These are phyloP conservation scores for Morpho achilles DNA, from an alignment of 2,888 invertebrate genomes.

Conservation along the genomic window DNA sequence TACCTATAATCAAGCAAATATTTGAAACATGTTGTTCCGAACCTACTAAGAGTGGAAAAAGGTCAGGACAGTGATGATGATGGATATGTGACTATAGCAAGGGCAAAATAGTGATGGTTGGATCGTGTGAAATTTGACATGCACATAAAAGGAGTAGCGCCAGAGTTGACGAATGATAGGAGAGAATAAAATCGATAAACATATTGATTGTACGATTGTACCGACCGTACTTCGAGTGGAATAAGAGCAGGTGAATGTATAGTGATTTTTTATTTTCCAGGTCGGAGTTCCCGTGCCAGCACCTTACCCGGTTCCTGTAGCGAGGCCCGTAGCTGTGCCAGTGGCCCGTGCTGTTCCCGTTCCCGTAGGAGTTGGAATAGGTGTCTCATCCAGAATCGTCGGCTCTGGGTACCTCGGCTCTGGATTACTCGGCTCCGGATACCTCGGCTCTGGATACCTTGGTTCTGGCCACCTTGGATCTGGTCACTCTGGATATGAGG, in stretches of 20 bases:
- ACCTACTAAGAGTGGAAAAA: too few species aligned
- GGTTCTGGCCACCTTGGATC: constrained; percentile 26
- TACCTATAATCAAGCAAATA: too few species aligned
- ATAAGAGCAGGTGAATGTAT: too few species aligned
- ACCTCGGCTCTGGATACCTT: constrained; percentile 26
- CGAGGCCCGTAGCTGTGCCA: constrained; percentile 64
- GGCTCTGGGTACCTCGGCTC: constrained; percentile 26
- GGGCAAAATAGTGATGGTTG: too few species aligned
- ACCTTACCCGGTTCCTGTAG: constrained; percentile 68
- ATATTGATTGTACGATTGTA: too few species aligned
- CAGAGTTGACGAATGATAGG: too few species aligned
- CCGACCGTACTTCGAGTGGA: neutral
- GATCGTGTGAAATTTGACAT: too few species aligned
- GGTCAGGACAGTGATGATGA: too few species aligned
- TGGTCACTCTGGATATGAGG: constrained; percentile 29
- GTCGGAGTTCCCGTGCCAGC: constrained; percentile 69
- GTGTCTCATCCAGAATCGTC: constrained; percentile 24
- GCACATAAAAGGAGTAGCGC: too few species aligned
- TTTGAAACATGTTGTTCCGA: too few species aligned
- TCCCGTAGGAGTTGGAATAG: constrained; percentile 40
- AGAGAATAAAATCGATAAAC: too few species aligned
- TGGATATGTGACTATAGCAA: too few species aligned
- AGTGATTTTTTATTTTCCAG: constrained; percentile 37
- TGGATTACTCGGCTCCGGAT: constrained; percentile 29
- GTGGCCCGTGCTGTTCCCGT: constrained; percentile 57